Conservation (phyloP, 2,113 vertebrate genomes). For the Helogale parvula region DNA sequence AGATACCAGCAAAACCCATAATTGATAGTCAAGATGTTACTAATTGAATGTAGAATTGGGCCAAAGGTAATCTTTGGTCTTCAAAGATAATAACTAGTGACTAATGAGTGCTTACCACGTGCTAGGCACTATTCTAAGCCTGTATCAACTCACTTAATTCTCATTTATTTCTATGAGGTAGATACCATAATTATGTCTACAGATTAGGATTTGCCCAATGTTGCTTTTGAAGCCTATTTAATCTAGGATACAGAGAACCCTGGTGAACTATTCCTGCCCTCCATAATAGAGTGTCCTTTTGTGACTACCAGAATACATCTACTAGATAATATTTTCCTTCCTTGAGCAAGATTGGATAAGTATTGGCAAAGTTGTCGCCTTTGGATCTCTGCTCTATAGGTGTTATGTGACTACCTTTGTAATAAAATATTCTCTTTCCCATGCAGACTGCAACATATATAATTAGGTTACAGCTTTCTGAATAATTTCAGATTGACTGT, state of each 20-base stretch:
- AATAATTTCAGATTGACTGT: slow-evolving; percentile 47
- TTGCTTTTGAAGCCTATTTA: slow-evolving; percentile 38
- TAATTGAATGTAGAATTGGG: slow-evolving; percentile 3
- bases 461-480: slow-evolving; percentile 27
- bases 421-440: not conserved
- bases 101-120: not conserved
- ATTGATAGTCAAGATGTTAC: slow-evolving; percentile 30
- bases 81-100: slow-evolving; percentile 4
- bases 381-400: slow-evolving; percentile 41
- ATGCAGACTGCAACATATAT: slow-evolving; percentile 6
- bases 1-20: slow-evolving; percentile 8
- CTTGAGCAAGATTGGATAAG: not conserved
- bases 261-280: not conserved
- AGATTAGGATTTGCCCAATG: slow-evolving; percentile 3
- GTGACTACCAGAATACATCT: slow-evolving; percentile 45
- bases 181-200: slow-evolving; percentile 7
- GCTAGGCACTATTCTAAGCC: not conserved
- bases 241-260: slow-evolving; percentile 25
- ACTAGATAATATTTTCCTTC: slow-evolving; percentile 3
- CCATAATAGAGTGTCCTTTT: not conserved
- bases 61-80: slow-evolving; percentile 1
- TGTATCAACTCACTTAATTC: not conserved
- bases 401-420: not conserved
- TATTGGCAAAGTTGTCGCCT: not conserved
- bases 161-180: slow-evolving; percentile 23